These are phyloP conservation scores for Isaurus tuberculatus DNA, from an alignment of 92 coral and sea anemone species.

Conservation along the genomic window DNA sequence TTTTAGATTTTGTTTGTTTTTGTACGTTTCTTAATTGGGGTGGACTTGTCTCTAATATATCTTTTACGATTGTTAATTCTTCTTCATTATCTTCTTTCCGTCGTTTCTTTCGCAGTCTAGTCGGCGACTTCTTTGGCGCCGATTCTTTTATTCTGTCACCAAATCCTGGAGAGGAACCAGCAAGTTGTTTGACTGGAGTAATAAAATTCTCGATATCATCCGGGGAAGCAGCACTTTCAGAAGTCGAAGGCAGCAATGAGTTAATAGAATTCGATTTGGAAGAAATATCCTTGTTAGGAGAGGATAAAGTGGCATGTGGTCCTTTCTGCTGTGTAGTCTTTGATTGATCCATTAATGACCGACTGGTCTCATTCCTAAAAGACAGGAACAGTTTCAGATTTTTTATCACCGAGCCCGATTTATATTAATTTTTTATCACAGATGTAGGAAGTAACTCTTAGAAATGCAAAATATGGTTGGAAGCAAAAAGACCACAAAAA, in stretches of 20 bases:
- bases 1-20: neutral
- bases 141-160: neutral
- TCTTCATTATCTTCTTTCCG: neutral
- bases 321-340: neutral
- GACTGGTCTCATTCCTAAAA: slow-evolving; percentile 17
- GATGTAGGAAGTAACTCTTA: too few species aligned
- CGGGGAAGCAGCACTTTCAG: neutral
- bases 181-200: slow-evolving; percentile 40
- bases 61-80: neutral
- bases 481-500: too few species aligned
- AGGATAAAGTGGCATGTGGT: neutral
- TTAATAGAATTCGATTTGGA: neutral
- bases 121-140: neutral
- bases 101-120: slow-evolving; percentile 2
- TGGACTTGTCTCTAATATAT: neutral
- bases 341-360: neutral
- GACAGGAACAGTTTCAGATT: neutral
- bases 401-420: too few species aligned
- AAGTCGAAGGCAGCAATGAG: slow-evolving; percentile 9
- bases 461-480: too few species aligned
- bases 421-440: too few species aligned
- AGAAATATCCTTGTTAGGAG: neutral
- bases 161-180: slow-evolving; percentile 5
- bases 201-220: slow-evolving; percentile 22
- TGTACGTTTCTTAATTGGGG: neutral